Conservation (phyloP, 2,113 vertebrate species). For the Canis aureus region DNA sequence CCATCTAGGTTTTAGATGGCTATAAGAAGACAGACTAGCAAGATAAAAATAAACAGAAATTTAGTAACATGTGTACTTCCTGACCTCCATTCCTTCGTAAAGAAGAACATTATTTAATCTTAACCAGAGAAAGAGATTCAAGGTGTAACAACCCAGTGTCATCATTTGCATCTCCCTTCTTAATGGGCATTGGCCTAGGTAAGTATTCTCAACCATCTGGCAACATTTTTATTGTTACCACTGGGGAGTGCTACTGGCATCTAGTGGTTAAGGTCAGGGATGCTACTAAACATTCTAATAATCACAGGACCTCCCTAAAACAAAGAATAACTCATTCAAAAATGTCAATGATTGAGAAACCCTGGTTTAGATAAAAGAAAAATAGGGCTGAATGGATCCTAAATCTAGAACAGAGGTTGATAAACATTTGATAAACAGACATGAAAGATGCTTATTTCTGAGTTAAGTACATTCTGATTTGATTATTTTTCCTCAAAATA, state of each 20-base stretch:
- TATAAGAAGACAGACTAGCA: neutral
- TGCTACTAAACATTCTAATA: neutral
- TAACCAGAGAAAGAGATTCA: neutral
- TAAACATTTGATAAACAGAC: neutral
- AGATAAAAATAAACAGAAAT: neutral
- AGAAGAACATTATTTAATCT: neutral
- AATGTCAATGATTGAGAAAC: neutral
- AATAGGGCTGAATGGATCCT: neutral
- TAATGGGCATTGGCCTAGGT: neutral
- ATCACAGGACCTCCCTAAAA: neutral
- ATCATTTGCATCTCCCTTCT: slow-evolving; percentile 16
- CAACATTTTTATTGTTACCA: neutral
- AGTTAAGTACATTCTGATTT: neutral
- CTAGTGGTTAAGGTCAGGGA: neutral
- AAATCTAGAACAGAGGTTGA: neutral
- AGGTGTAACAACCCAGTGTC: neutral
- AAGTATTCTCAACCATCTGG: neutral
- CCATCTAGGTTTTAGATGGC: neutral
- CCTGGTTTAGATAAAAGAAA: neutral
- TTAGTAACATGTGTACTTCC: neutral
- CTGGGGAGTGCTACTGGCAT: neutral
- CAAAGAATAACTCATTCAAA: neutral
- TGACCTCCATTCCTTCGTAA: neutral
- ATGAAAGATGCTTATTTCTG: neutral
- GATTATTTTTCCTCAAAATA: neutral